phyloP scores from a whole-genome alignment of 2,797 vertebrate species.

The Melanotaenia nigrans region DNA sequence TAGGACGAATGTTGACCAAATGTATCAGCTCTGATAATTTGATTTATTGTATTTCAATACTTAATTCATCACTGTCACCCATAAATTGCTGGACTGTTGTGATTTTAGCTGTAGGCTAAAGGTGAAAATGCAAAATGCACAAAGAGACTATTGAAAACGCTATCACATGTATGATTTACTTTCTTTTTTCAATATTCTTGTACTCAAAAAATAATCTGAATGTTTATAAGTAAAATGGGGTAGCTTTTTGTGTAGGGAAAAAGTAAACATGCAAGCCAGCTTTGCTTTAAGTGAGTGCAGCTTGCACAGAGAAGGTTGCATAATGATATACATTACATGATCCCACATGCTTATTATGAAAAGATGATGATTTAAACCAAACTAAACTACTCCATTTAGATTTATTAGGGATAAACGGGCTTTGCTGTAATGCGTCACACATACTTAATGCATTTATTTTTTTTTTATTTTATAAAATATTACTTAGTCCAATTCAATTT shows the following conservation, averaged over 20 bases:
- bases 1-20: not conserved
- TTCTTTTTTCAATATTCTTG: conserved; percentile 11
- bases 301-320: not conserved
- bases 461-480: not conserved
- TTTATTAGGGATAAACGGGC: not conserved
- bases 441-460: not conserved
- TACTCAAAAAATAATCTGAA: not conserved
- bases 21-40: conserved; percentile 2
- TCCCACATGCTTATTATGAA: not conserved
- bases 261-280: not conserved
- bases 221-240: not conserved
- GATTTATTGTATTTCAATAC: not conserved
- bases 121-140: not conserved
- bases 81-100: not conserved
- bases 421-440: conserved; percentile 8
- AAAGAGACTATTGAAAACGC: not conserved
- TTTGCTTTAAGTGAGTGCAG: not conserved
- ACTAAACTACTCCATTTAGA: not conserved
- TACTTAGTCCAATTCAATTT: not conserved
- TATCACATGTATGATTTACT: not conserved
- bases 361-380: conserved; percentile 1
- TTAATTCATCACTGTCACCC: conserved; percentile 6
- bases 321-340: conserved; percentile 12
- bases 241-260: not conserved
- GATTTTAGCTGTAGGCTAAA: not conserved